Evolutionary conservation across 2,113 vertebrate genomes (phyloP), one percentile per base, ranked within the genome.

Genomic region (Phylloscopus trochiloides): DNA sequence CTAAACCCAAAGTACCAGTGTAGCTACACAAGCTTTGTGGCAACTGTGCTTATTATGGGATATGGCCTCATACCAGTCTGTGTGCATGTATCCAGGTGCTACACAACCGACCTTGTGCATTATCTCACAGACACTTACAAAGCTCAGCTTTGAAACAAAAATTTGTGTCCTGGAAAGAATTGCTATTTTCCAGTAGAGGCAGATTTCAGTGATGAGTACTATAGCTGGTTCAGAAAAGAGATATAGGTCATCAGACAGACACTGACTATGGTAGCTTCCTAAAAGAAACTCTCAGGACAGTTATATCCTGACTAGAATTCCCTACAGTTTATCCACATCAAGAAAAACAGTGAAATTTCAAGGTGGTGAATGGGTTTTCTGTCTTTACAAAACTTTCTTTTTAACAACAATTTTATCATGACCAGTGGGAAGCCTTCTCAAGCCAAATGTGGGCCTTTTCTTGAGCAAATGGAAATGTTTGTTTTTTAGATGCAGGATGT

Each of bases 401-500:
- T 74, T 20, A 70, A 45, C 32, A 88, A 59, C 9, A 78, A 3
- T 45, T 84, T 81, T 61, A 75, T 45, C 28, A 61, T 1, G 5
- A 65, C 16, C 54, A 43, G 5, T 6, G 7, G 85, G 45, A 57
- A 79, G 14, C 16, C 45, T 65, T 87, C 58, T 52, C 36, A 92
- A 95, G 26, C 16, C 57, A 91, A 18, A 55, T n/a, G 18, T 55
- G 32, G 34, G 47, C 34, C 26, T 68, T 4, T 36, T 73, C 43
- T 81, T 72, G n/a, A 85, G 7, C 18, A 88, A 88, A 73, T 32
- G 31, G 38, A 82, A 94, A 57, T 51, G 55, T 75, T 90, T 90
- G 55, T 75, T 88, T 79, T 51, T 94, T 84, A 65, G 65, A 84
- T 50, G 43, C 70, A 95, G 90, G 92, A 94, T 83, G 59, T 83